These are phyloP conservation scores for Beris chalybata DNA, from an alignment of 2,888 invertebrate species.

Conservation along the genomic window DNA sequence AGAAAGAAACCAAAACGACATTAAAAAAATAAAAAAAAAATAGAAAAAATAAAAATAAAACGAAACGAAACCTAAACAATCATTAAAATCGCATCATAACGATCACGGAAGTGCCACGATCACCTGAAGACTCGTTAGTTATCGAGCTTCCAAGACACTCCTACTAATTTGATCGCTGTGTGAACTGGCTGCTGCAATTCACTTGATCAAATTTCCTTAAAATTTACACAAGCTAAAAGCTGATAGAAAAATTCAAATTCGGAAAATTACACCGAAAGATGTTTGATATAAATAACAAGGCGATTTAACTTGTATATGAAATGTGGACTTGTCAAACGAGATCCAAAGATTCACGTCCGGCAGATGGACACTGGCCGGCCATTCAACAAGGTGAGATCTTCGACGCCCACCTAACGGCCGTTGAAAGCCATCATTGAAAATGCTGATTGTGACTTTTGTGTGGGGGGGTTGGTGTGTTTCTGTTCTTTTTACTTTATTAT, in stretches of 20 bases:
- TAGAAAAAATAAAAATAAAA: too few species aligned
- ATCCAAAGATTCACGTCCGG: conserved; percentile 8
- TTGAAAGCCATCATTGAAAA: conserved; percentile 13
- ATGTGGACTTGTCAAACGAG: conserved; percentile 6
- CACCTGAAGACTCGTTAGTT: neutral
- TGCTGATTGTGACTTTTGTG: too few species aligned
- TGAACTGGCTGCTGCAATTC: conserved; percentile 9
- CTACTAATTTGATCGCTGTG: neutral
- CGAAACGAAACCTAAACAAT: neutral
- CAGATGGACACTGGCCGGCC: conserved; percentile 25
- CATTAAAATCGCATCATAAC: conserved; percentile 20
- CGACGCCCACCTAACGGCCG: conserved; percentile 28
- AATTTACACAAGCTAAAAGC: conserved; percentile 10
- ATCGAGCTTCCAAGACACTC: neutral
- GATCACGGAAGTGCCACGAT: conserved; percentile 10
- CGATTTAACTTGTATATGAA: conserved; percentile 1
- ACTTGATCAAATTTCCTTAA: conserved; percentile 16
- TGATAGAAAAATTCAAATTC: neutral
- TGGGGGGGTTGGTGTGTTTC: too few species aligned
- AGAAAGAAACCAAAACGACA: too few species aligned
- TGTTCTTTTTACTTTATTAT: neutral
- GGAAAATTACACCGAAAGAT: conserved; percentile 15
- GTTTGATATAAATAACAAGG: neutral
- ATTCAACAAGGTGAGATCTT: conserved; percentile 25
- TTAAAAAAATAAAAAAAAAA: too few species aligned